Evolutionary conservation across 1,140 invertebrate species (phyloP), one percentile per base, ranked within the genome.

Genomic region (Zaprionus gabonicus): DNA sequence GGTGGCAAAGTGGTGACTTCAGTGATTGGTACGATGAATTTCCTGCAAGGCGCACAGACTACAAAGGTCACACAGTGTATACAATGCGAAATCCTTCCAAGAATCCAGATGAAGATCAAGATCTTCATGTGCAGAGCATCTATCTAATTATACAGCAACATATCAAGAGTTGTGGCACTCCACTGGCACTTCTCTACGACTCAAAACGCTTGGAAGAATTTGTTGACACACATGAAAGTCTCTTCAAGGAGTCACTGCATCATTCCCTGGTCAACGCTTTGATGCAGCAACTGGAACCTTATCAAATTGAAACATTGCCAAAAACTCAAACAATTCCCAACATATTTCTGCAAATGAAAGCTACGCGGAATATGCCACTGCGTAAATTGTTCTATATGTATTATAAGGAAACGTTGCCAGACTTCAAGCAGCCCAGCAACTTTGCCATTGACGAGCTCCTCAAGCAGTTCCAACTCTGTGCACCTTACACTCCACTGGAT

Each of bases 1-100:
- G 71, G 80, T 82, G 80, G 80, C 25, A 38, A 7, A 13, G 46
- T 3, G 81, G 80, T 9, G 38, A 70, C 1, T 72, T 82, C 4
- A 15, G 57, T 2, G 80, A 82, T 41, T 44, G 34, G n/a, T 31
- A 51, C 9, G 23, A 53, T 0, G 81, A 82, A 31, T 82, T 82
- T 15, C 28, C 60, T 0, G 62, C 13, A 2, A 7, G 13, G 17
- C 53, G 17, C 0, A 1, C 28, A 0, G 4, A 38, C 7, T 1
- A 17, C 1, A 28, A 62, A 0, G 66, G 20, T 4, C 13, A 17
- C 9, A 68, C 71, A 0, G 34, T 60, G 0, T 81, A 82, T 25
- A 17, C 0, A 3, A 46, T 81, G 36, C 49, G 46, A 17, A n/a
- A 9, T 1, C 7, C 6, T 7, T 3, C 23, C 0, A 1, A 20